Conservation (phyloP, 2,797 vertebrate species). For the Pangasius djambal region DNA sequence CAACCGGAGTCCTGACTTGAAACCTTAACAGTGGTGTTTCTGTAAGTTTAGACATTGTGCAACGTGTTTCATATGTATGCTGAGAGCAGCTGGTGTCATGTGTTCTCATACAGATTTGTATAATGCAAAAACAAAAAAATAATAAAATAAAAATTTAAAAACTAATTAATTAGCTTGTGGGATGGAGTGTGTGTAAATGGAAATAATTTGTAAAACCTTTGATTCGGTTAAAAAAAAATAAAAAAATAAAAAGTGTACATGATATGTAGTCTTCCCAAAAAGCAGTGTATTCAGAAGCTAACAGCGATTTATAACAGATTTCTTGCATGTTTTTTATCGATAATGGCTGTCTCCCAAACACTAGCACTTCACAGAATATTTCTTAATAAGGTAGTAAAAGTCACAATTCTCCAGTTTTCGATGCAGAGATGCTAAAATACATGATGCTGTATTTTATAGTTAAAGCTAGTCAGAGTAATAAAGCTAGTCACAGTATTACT, state of each 20-base stretch:
- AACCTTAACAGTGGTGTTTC: not conserved
- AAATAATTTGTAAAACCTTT: not conserved
- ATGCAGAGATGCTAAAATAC: not conserved
- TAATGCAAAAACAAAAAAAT: not conserved
- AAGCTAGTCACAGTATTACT: not conserved
- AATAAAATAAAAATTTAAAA: no score
- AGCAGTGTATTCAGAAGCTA: not conserved
- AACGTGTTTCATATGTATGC: not conserved
- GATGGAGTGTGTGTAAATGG: not conserved
- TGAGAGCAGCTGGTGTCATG: not conserved
- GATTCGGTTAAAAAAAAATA: not conserved
- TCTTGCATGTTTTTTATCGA: not conserved
- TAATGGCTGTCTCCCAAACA: not conserved
- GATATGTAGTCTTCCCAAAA: not conserved
- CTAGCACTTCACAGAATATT: not conserved
- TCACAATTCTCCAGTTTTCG: no score
- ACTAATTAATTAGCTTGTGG: not conserved
- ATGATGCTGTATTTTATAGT: not conserved
- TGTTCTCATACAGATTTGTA: not conserved
- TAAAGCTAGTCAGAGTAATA: not conserved
- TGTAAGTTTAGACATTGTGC: not conserved
- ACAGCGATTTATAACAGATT: not conserved
- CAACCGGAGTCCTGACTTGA: not conserved
- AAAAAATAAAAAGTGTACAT: not conserved
- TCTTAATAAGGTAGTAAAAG: not conserved